Evolutionary conservation across 2,888 invertebrate genomes (phyloP).

Genomic region (Apodemia zela): DNA sequence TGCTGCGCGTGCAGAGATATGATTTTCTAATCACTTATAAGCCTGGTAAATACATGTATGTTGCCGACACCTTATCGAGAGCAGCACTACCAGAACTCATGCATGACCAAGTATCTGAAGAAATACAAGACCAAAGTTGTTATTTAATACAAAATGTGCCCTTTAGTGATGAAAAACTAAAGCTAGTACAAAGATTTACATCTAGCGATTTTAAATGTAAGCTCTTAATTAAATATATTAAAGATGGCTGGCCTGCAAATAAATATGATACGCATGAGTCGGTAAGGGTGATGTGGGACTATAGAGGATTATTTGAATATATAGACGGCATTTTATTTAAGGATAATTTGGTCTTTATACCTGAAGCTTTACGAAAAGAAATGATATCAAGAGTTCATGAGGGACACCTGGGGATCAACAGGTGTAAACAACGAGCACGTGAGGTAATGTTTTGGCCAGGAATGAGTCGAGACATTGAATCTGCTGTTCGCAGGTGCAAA

Average conservation of each 20-base stretch:
- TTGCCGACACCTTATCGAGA: neutral
- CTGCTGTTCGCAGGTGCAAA: too few relatives aligned
- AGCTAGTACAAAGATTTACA: neutral
- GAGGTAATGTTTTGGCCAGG: too few relatives aligned
- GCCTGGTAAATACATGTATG: neutral
- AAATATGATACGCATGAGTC: neutral
- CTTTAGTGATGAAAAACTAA: neutral
- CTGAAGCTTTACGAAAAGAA: too few relatives aligned
- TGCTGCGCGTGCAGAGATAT: conserved; percentile 30
- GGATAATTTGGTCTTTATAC: too few relatives aligned
- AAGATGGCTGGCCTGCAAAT: neutral
- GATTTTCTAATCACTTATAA: neutral
- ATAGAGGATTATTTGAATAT: too few relatives aligned
- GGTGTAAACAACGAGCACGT: too few relatives aligned
- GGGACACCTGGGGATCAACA: too few relatives aligned
- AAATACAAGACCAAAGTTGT: neutral
- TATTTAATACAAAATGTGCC: neutral
- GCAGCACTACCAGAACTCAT: neutral
- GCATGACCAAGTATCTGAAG: neutral
- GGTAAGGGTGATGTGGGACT: too few relatives aligned
- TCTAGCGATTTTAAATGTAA: neutral
- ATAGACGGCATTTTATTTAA: too few relatives aligned
- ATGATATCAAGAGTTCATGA: too few relatives aligned
- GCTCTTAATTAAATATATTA: neutral
- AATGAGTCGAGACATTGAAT: too few relatives aligned